These are phyloP conservation scores for Selenia dentaria DNA, from an alignment of 2,888 invertebrate genomes.

Conservation along the genomic window DNA sequence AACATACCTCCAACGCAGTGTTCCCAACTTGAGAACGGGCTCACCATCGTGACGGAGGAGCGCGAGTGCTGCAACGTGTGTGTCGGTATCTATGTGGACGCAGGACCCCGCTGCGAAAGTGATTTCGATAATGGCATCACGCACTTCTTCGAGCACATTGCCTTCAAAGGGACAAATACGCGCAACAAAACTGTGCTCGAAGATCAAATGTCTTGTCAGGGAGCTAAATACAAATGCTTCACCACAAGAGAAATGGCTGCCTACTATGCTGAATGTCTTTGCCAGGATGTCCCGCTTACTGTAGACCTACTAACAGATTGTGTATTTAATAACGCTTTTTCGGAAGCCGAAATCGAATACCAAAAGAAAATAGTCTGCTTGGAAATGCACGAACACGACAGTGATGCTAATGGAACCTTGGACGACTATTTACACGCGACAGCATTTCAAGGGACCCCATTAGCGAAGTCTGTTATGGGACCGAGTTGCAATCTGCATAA, in stretches of 20 bases:
- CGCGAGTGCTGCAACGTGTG: slow-evolving; percentile 87
- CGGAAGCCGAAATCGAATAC: slow-evolving; percentile 50
- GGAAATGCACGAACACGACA: slow-evolving; percentile 66
- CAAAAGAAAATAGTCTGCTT: slow-evolving; percentile 59
- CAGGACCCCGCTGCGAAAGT: slow-evolving; percentile 64
- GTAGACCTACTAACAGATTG: slow-evolving; percentile 97
- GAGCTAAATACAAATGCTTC: slow-evolving; percentile 97
- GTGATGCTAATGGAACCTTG: slow-evolving; percentile 47
- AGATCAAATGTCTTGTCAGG: slow-evolving; percentile 96
- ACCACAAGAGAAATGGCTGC: slow-evolving; percentile 98
- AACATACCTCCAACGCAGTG: slow-evolving; percentile 94
- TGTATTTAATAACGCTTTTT: slow-evolving; percentile 90
- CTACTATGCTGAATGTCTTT: slow-evolving; percentile 97
- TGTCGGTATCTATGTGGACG: slow-evolving; percentile 61
- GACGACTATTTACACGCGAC: slow-evolving; percentile 70
- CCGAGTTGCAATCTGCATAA: slow-evolving; percentile 86
- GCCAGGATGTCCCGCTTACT: slow-evolving; percentile 93
- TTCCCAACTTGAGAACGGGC: slow-evolving; percentile 91
- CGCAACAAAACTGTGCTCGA: slow-evolving; percentile 94
- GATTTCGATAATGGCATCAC: slow-evolving; percentile 58
- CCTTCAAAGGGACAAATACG: slow-evolving; percentile 86
- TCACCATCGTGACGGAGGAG: slow-evolving; percentile 96
- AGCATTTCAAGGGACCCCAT: slow-evolving; percentile 74
- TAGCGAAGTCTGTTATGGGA: slow-evolving; percentile 79
- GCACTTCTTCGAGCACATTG: slow-evolving; percentile 74